Evolutionary conservation across 2,113 vertebrate genomes (phyloP).

Genomic region (Cryptomyrus ogoouensis): DNA sequence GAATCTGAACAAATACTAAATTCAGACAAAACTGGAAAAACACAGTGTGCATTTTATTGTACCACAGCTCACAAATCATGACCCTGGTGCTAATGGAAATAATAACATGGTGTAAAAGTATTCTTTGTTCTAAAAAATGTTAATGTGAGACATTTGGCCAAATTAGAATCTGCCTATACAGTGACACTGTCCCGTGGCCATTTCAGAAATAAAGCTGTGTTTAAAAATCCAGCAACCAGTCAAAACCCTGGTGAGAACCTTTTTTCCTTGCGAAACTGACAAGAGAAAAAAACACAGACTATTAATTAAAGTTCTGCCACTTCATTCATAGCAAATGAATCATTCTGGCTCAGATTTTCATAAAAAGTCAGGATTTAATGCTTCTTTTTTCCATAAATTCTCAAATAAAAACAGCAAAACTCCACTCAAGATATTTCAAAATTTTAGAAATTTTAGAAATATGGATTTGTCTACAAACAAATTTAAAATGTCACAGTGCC

Average conservation of each 20-base stretch:
- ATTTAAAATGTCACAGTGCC: background rate
- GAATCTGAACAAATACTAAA: background rate
- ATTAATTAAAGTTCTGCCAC: background rate
- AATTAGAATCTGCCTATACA: background rate
- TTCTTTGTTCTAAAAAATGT: background rate
- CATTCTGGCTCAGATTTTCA: background rate
- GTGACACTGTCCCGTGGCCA: background rate
- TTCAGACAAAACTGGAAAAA: background rate
- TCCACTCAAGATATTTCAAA: background rate
- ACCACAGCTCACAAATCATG: background rate
- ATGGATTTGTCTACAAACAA: background rate
- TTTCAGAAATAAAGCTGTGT: background rate
- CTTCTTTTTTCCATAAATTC: background rate
- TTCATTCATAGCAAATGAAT: background rate
- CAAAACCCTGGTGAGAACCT: background rate
- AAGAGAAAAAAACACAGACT: background rate
- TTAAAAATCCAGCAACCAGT: background rate
- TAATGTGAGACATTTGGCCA: background rate
- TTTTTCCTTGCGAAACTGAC: background rate
- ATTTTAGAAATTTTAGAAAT: background rate
- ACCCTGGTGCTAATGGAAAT: background rate
- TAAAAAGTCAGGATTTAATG: background rate
- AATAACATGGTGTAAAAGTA: background rate
- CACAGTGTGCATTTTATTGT: background rate
- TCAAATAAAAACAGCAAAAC: background rate